Percentiles rank a stretch among this genome's conserved stretches.
These are phyloP conservation scores for Pempheris klunzingeri DNA, from an alignment of 2,797 vertebrate species.

Conservation along the genomic window DNA sequence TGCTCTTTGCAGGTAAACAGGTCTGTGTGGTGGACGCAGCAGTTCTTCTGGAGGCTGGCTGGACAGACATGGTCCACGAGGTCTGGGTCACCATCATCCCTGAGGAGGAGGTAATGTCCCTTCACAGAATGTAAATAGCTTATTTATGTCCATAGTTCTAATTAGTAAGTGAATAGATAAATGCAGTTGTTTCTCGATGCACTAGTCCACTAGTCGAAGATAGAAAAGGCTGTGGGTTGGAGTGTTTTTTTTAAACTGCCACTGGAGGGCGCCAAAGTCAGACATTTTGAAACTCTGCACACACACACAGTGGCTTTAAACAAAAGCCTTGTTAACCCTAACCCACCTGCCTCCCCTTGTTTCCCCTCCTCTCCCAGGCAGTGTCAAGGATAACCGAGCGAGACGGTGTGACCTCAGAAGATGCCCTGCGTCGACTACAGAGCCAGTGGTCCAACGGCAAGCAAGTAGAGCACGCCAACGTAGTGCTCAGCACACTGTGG, in stretches of 20 bases:
- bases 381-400: slow-evolving; percentile 88
- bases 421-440: slow-evolving; percentile 86
- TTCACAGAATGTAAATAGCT: not conserved
- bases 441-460: slow-evolving; percentile 90
- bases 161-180: too few relatives aligned
- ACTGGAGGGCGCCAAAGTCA: slow-evolving; percentile 32
- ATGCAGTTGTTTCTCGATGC: not conserved
- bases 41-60: slow-evolving; percentile 93
- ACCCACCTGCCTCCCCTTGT: not conserved
- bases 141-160: not conserved
- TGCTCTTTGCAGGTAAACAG: slow-evolving; percentile 83
- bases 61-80: slow-evolving; percentile 94
- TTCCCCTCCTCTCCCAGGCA: slow-evolving; percentile 81
- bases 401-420: slow-evolving; percentile 88
- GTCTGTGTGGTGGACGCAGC: slow-evolving; percentile 96
- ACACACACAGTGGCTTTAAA: not conserved
- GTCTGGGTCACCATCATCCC: slow-evolving; percentile 94
- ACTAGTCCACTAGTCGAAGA: too few relatives aligned
- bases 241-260: not conserved
- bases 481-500: slow-evolving; percentile 95
- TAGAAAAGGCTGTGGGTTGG: too few relatives aligned
- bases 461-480: slow-evolving; percentile 89
- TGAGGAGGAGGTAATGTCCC: slow-evolving; percentile 90
- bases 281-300: not conserved
- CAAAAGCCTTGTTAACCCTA: not conserved